A percentile compares a stretch with the other conserved stretches of the same genome.
phyloP scores from a whole-genome alignment of 2,888 invertebrate species.

The Andrena bicolor region DNA sequence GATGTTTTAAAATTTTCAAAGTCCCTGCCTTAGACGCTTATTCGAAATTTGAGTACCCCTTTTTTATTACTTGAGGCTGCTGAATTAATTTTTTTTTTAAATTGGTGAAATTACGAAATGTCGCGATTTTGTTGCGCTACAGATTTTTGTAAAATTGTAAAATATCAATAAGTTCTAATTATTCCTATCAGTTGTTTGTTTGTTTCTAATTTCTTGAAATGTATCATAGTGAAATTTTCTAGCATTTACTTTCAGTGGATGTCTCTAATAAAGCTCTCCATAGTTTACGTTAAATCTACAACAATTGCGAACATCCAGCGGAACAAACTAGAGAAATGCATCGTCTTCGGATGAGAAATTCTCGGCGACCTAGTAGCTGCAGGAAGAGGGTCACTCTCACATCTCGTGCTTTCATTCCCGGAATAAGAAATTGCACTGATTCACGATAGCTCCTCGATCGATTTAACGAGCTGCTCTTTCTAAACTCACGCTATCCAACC shows the following conservation, averaged over 20 bases:
- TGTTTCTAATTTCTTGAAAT: neutral
- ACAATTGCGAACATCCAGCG: slow-evolving; percentile 1
- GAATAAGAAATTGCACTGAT: slow-evolving; percentile 15
- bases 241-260: neutral
- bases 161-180: no score
- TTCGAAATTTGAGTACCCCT: no score
- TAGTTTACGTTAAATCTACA: neutral
- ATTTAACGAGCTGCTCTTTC: neutral
- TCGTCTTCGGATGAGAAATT: slow-evolving; percentile 29
- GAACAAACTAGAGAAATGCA: slow-evolving; percentile 33
- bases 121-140: neutral
- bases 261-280: neutral
- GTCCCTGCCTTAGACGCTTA: no score
- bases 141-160: neutral
- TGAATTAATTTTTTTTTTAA: neutral
- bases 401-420: slow-evolving; percentile 33
- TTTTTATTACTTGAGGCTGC: neutral
- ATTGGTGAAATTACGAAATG: neutral
- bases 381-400: slow-evolving; percentile 42
- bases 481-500: neutral
- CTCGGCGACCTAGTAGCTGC: slow-evolving; percentile 1
- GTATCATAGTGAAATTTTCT: neutral
- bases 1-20: no score
- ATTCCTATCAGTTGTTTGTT: no score
- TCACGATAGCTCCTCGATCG: slow-evolving; percentile 11